Base-by-base conservation (phyloP, 1,140 invertebrate genomes). In the Pseudobourletiella spinata region DNA sequence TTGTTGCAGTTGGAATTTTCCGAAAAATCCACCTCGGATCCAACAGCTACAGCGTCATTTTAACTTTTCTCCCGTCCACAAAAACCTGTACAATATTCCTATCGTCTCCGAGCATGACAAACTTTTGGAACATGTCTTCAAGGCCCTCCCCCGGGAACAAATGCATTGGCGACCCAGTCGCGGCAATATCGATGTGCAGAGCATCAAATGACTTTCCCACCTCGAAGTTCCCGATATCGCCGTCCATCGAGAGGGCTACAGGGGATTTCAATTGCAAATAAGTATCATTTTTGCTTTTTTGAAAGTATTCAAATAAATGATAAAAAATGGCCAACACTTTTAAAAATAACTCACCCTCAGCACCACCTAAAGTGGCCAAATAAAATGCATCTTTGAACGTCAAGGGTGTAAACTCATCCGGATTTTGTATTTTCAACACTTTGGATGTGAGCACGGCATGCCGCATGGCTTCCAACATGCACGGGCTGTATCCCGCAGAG, bases 141-240 rank as follows among this genome's bases (percentile, higher is more conserved):
- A 82, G 69, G 14, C 73, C 76, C 69, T 76, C 74, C 24, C 72
- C 71, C 6, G 71, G 57, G 2, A 85, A 78, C 20, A 79, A 74
- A n/a, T 82, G 78, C 18, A 76, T 71, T 35, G 76, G 71, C 16
- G 72, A 69, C 16, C 61, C 62, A 2, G 43, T 43, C 20, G 63
- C 59, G 1, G 65, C 59, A n/a, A 79, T 71, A 56, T 80, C 77
- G 6, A 84, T 72, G 1, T 89, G 64, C 0, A 95, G 73, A 4
- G 89, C 90, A 78, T 94, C 91, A 72, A 95, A 93, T 58, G 89
- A 80, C 74, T 93, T 93, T 35, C 86, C 88, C 4, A 82, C 72
- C 70, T 80, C 74, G 72, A 95, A 89, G 74, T 85, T 91, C n/a
- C 91, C 91, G 43, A 88, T 82, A 71, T 82, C 75, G 42, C 87